A percentile compares a stretch with the other conserved stretches of the same genome.
phyloP scores from a whole-genome alignment of 2,113 vertebrate species.

The Rhagologus leucostigma region DNA sequence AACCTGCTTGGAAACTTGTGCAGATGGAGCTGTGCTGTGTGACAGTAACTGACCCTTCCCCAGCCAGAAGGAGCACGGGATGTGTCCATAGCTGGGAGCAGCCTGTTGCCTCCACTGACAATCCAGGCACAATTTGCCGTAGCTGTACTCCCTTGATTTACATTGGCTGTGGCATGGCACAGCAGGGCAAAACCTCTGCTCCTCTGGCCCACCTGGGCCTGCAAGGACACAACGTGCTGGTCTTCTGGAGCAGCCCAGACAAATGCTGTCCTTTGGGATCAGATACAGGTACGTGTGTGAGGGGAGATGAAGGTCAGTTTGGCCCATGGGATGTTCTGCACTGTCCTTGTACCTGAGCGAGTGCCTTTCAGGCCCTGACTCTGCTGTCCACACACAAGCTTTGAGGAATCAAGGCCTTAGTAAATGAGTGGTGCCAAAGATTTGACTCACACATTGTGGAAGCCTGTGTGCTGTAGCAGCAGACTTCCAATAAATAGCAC shows the following conservation, averaged over 20 bases:
- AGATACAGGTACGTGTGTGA: fast-evolving
- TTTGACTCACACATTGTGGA: fast-evolving
- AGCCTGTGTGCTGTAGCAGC: not conserved
- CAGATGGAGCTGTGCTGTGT: not conserved
- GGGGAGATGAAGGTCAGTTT: not conserved
- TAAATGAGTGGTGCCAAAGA: not conserved
- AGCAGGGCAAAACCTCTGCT: not conserved
- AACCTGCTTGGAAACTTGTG: not conserved
- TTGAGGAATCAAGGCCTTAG: not conserved
- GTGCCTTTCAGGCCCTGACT: not conserved
- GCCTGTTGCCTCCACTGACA: not conserved
- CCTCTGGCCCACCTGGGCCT: not conserved
- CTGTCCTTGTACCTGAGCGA: not conserved
- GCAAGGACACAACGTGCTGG: not conserved
- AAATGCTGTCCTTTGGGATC: not conserved
- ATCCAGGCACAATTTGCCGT: not conserved
- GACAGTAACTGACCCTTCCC: not conserved
- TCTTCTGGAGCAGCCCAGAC: not conserved
- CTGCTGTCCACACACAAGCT: not conserved
- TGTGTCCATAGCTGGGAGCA: not conserved
- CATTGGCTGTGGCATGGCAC: not conserved
- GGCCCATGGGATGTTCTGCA: not conserved
- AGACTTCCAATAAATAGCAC: not conserved
- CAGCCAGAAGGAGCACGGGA: fast-evolving
- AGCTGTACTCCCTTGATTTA: not conserved